Base-by-base conservation (phyloP, 2,888 invertebrate species). In the Lysandra coridon region DNA sequence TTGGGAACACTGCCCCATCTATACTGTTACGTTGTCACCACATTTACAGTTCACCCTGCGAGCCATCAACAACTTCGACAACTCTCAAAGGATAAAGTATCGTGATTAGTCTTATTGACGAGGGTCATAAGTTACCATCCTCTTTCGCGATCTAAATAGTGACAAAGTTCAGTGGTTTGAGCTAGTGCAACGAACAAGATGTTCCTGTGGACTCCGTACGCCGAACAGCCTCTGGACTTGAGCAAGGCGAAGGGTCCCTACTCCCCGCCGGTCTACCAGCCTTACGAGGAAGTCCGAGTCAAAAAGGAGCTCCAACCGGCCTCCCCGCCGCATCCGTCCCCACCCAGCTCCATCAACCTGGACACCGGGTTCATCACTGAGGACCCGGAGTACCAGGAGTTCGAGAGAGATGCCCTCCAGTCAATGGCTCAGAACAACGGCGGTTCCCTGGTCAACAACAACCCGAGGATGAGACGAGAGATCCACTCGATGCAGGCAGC, bases 301-400 rank as follows among this genome's bases (percentile, higher is more conserved):
- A 75, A 33, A 33, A 30, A 30, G 7, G 76, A 76, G 30, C 17
- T 57, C 33, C 30, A 33, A 57, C 44, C 74, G 23, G 76, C 33
- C 0, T 76, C 76, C 6, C 76, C 76, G 6, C 76, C 76, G 17
- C 53, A 49, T 2, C 76, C 4, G 33, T 76, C 76, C 23, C 75
- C 75, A 6, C 76, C 76, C 14, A 53, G 76, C 23, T 76, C 57
- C 76, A 7, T 76, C 53, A 76, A 53, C 33, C 33, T 76, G 1
- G 88, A 89, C 10, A 85, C 84, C 0, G 88, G 89, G 37, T 82
- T 83, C 2, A 77, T 90, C 12, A 88, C 88, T 0, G 88, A 90
- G 40, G 96, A 97, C 23, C 87, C 87, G 74, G 96, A 96, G 1
- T 98, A 96, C 84, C 93, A 95, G 23, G 96, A 96, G 78, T 98